Conservation (phyloP, 53 echinoderm and acorn worm genomes). For the Echinometra lucunter region DNA sequence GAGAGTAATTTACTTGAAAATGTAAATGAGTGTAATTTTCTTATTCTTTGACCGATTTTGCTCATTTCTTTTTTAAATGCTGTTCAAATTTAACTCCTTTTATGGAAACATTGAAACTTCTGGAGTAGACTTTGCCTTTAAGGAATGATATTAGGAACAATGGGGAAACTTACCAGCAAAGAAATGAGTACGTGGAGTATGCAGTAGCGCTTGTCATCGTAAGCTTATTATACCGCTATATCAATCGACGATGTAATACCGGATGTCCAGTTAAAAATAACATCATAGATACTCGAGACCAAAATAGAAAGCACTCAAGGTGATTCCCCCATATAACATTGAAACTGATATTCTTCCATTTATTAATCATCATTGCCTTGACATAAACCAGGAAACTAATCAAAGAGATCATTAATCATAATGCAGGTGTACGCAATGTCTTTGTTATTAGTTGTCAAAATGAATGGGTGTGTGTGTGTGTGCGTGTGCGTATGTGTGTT, state of each 20-base stretch:
- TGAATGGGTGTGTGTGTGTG: no score
- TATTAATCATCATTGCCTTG: not conserved
- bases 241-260: not conserved
- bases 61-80: no score
- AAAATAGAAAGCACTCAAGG: conserved; percentile 17
- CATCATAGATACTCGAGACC: not conserved
- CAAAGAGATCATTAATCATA: not conserved
- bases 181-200: not conserved
- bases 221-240: not conserved
- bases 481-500: no score
- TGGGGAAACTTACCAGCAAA: conserved; percentile 18
- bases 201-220: not conserved
- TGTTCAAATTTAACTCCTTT: no score
- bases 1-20: no score
- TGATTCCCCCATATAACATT: conserved; percentile 22
- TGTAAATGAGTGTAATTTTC: no score
- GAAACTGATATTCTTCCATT: conserved; percentile 24
- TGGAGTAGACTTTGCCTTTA: no score
- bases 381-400: not conserved
- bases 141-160: not conserved
- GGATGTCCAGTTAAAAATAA: not conserved
- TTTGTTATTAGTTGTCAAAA: conserved; percentile 8
- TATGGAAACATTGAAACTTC: no score
- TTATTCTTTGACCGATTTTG: no score
- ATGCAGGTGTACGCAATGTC: not conserved